These are phyloP conservation scores for Volucella inflata DNA, from an alignment of 2,888 invertebrate species.

Conservation along the genomic window DNA sequence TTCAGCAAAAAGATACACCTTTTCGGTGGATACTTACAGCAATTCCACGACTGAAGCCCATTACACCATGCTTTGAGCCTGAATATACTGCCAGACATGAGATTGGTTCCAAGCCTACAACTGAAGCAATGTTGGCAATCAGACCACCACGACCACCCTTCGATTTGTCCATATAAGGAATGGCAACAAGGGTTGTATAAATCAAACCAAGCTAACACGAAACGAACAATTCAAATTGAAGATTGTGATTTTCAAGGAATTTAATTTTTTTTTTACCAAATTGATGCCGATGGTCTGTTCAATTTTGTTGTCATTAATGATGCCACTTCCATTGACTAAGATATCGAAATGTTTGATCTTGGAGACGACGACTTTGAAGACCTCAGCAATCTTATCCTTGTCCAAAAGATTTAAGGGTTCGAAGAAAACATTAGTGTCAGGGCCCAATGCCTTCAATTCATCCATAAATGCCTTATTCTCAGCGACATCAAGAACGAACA, in stretches of 20 bases:
- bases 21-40: constrained; percentile 76
- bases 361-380: constrained; percentile 48
- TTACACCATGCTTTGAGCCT: constrained; percentile 82
- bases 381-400: constrained; percentile 53
- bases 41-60: constrained; percentile 82
- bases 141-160: constrained; percentile 83
- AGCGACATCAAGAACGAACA: constrained; percentile 76
- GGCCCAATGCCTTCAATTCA: constrained; percentile 35
- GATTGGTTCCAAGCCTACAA: constrained; percentile 79
- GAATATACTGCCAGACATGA: constrained; percentile 81
- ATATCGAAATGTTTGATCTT: constrained; percentile 70
- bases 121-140: constrained; percentile 82
- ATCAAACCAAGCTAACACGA: constrained; percentile 81
- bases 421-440: constrained; percentile 36
- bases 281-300: constrained; percentile 78
- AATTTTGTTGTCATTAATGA: constrained; percentile 76
- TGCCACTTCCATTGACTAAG: constrained; percentile 77
- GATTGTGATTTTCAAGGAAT: not conserved
- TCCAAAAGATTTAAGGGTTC: constrained; percentile 47
- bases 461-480: constrained; percentile 48
- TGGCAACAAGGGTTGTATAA: constrained; percentile 79
- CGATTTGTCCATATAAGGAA: constrained; percentile 83
- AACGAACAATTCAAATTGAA: not conserved
- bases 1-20: too few species aligned
- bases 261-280: constrained; percentile 83